Conservation (phyloP, 2,888 invertebrate species). For the Chrysomela aeneicollis region DNA sequence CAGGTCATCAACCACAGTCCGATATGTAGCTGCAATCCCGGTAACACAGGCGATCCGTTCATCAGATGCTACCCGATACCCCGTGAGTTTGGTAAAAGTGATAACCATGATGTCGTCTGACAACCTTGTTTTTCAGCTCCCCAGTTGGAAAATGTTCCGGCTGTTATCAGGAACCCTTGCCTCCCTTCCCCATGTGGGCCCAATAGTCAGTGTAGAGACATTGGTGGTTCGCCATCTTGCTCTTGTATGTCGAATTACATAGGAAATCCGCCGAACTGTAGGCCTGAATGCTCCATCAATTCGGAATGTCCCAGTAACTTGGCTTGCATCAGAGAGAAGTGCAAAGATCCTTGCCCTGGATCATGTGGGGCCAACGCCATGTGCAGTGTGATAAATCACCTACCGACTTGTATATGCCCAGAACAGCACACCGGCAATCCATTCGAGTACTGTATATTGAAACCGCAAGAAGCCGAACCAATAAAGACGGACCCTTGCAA, state of each 20-base stretch:
- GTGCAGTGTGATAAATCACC: conserved; percentile 73
- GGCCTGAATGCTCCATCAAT: conserved; percentile 76
- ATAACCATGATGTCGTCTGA: background rate
- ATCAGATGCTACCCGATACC: conserved; percentile 66
- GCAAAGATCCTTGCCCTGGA: conserved; percentile 77
- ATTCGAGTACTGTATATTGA: conserved; percentile 61
- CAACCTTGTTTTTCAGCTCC: conserved; percentile 41
- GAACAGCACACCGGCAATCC: conserved; percentile 68
- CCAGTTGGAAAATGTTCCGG: conserved; percentile 45
- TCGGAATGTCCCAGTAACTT: conserved; percentile 75
- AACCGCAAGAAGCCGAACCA: conserved; percentile 51
- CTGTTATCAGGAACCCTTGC: conserved; percentile 69
- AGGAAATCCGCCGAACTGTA: conserved; percentile 77
- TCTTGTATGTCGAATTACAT: conserved; percentile 71
- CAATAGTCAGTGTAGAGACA: conserved; percentile 69
- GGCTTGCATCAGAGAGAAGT: conserved; percentile 78
- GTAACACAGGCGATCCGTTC: conserved; percentile 75
- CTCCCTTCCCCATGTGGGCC: conserved; percentile 76
- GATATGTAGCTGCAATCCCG: conserved; percentile 73
- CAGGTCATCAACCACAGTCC: conserved; percentile 81
- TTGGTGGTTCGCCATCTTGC: conserved; percentile 71
- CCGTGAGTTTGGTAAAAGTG: conserved; percentile 40
- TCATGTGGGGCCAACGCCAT: conserved; percentile 73
- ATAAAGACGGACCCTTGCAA: conserved; percentile 65
- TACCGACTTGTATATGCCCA: conserved; percentile 73